phyloP scores from a whole-genome alignment of 1,140 invertebrate genomes.

The Drosophila tsacasi region DNA sequence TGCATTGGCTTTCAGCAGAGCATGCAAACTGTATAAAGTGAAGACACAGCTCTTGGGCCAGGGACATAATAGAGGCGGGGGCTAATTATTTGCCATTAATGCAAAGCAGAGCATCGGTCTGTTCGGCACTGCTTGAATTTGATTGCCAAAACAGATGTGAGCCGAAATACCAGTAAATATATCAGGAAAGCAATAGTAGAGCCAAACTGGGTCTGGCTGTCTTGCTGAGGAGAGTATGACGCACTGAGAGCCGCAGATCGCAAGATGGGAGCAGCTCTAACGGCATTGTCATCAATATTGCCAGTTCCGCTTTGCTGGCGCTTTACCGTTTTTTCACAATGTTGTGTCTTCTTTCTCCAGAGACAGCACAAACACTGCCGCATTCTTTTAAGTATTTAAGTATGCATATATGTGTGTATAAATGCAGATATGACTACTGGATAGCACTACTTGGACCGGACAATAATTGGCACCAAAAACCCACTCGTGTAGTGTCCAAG shows the following conservation, averaged over 20 bases:
- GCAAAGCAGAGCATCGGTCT: conserved; percentile 44
- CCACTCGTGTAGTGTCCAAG: conserved; percentile 19
- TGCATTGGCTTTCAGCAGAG: conserved; percentile 39
- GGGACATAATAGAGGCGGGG: conserved; percentile 33
- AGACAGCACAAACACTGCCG: conserved; percentile 13
- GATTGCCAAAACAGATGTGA: neutral
- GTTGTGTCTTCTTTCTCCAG: conserved; percentile 45
- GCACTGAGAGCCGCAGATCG: conserved; percentile 30
- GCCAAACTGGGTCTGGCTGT: conserved; percentile 4
- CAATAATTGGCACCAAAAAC: conserved; percentile 16
- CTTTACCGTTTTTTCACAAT: conserved; percentile 61
- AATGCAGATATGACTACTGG: conserved; percentile 6
- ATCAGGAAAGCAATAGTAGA: neutral
- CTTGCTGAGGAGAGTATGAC: neutral
- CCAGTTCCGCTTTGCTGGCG: conserved; percentile 77
- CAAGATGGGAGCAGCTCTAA: conserved; percentile 69
- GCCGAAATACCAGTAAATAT: neutral
- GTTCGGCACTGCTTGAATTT: conserved; percentile 6
- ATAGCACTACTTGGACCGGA: conserved; percentile 13
- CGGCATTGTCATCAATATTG: conserved; percentile 69
- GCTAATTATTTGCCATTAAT: conserved; percentile 60
- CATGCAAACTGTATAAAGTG: conserved; percentile 42
- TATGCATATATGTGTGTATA: no score
- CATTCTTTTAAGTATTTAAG: neutral
- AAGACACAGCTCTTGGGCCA: neutral